Evolutionary conservation across 2,113 vertebrate species (phyloP).

Genomic region (Crotophaga sulcirostris): DNA sequence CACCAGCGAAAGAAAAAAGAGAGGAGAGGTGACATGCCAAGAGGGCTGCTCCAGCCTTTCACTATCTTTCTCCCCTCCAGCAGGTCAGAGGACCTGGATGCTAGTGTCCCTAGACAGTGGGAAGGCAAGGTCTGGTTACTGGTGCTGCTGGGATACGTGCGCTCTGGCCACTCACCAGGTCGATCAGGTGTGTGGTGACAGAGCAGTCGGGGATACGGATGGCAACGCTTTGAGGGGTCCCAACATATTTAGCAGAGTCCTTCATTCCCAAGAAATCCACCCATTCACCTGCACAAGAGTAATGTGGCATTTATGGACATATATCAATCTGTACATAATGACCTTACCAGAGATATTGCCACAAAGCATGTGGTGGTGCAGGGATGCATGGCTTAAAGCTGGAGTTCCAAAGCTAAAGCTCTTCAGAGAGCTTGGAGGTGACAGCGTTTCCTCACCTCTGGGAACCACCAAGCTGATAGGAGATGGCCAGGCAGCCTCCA

Average conservation of each 20-base stretch:
- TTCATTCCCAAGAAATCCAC: slow-evolving; percentile 85
- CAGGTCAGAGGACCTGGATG: background rate
- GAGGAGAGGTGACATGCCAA: background rate
- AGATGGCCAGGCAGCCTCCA: slow-evolving; percentile 90
- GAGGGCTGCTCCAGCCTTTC: background rate
- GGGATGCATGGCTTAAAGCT: background rate
- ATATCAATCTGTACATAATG: fast-evolving
- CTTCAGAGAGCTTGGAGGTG: background rate
- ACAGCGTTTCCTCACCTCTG: slow-evolving; percentile 75
- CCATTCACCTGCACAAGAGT: slow-evolving; percentile 78
- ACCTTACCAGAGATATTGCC: too few relatives aligned
- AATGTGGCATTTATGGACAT: fast-evolving
- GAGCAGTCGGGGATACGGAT: slow-evolving; percentile 88
- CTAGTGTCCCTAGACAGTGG: background rate
- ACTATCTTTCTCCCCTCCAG: background rate
- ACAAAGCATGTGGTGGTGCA: fast-evolving
- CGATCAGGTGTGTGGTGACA: slow-evolving; percentile 87
- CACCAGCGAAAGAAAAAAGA: background rate
- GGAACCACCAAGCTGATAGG: slow-evolving; percentile 89
- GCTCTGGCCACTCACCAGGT: slow-evolving; percentile 70
- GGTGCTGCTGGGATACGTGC: background rate
- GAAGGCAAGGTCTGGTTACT: fast-evolving
- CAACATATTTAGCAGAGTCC: slow-evolving; percentile 85
- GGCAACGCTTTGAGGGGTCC: slow-evolving; percentile 86
- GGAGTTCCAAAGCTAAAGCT: background rate